Evolutionary conservation across 1,140 invertebrate genomes (phyloP), one percentile per base, ranked within the genome.

Genomic region (Caenorhabditis tropicalis): DNA sequence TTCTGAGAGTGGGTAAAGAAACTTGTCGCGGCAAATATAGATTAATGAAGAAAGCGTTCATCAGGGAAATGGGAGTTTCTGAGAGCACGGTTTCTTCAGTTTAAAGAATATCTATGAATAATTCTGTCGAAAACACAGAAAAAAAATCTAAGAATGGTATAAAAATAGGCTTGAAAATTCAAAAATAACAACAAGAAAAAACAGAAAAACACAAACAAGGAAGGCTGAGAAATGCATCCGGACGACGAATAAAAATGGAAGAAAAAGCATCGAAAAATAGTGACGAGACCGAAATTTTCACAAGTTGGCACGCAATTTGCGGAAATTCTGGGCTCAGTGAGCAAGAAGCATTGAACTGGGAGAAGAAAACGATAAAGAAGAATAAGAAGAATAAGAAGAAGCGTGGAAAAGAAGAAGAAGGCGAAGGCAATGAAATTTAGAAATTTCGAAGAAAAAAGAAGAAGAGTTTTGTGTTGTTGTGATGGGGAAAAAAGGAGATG

Each of bases 301-400:
- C 33, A 36, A 74, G 36, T 74, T 74, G 65, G 65, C 65, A 74
- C 65, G 65, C 65, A 74, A 74, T 74, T 74, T 74, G 65, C 65
- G 65, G 65, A 74, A 74, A 74, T 74, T 74, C 65, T 46, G 65
- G 65, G 36, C 65, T 74, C 65, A 74, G 19, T 74, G 65, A 74
- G 65, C 65, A 74, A 74, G 65, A 74, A 74, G 65, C 65, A 74
- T 74, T 33, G 10, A n/a, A 31, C n/a, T n/a, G 33, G 9, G 2
- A 15, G 7, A 29, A 36, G n/a, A 65, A 65, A 65, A 65, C 58
- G 58, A 65, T 65, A 65, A 65, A 46, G 36, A 10, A 19, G 58
- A n/a, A 39, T 0, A 36, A n/a, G 58, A 39, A 65, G 65, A 43
- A 74, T 9, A 74, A 21, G 31, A 10, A 29, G 9, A 29, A 58